phyloP scores from a whole-genome alignment of 2,888 invertebrate genomes.

The Frankliniella fusca region DNA sequence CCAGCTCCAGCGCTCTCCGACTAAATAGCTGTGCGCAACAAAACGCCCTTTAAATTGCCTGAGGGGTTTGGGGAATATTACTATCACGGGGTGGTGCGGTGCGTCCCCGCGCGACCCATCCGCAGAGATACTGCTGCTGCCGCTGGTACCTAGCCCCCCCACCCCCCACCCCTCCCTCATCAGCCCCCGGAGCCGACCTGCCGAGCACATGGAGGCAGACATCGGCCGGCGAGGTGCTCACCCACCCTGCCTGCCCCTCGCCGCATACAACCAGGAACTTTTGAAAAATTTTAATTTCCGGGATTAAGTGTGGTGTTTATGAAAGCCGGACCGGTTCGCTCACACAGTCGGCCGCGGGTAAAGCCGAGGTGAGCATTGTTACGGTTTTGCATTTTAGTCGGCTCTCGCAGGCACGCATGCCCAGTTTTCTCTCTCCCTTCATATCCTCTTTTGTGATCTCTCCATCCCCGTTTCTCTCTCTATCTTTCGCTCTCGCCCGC shows the following conservation, averaged over 20 bases:
- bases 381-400: too few species aligned
- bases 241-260: too few species aligned
- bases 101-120: too few species aligned
- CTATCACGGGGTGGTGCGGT: not conserved
- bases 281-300: slow-evolving; percentile 5
- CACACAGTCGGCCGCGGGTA: not conserved
- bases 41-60: not conserved
- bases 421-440: too few species aligned
- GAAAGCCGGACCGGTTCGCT: not conserved
- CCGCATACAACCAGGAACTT: too few species aligned
- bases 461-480: too few species aligned
- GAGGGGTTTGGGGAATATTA: not conserved
- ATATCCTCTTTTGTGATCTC: too few species aligned
- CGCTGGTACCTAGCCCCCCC: not conserved
- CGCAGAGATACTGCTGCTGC: not conserved
- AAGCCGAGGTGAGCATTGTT: too few species aligned
- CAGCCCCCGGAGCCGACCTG: too few species aligned
- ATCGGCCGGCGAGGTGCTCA: not conserved
- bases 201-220: not conserved
- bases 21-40: not conserved
- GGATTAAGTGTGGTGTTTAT: slow-evolving; percentile 12
- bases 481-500: not conserved
- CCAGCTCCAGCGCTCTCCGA: too few species aligned
- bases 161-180: too few species aligned
- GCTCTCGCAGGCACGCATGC: too few species aligned